Conservation (phyloP, 2,888 invertebrate species). For the Mimachlamys varia region DNA sequence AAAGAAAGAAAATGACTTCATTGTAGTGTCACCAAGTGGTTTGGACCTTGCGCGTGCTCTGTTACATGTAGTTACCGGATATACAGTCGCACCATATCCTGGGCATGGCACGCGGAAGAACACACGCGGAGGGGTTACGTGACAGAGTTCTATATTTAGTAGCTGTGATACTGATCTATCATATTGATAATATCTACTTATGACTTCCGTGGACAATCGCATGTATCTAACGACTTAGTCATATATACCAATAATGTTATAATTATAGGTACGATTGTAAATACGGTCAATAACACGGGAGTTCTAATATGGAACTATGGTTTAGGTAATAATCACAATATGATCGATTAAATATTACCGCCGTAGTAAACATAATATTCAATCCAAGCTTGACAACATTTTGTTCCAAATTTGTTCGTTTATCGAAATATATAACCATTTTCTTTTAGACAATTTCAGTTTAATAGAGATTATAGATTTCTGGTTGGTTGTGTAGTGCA, state of each 20-base stretch:
- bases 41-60: background rate
- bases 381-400: no score
- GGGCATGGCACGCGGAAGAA: background rate
- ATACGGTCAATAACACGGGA: background rate
- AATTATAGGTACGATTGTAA: background rate
- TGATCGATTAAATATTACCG: no score
- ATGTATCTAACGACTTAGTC: background rate
- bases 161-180: background rate
- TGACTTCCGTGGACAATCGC: background rate
- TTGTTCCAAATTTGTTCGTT: no score
- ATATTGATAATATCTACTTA: constrained; percentile 9
- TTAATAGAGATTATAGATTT: no score
- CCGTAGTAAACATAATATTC: no score
- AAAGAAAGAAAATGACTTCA: background rate
- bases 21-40: background rate
- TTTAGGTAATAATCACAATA: no score
- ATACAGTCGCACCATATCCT: background rate
- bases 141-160: background rate
- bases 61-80: background rate
- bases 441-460: no score
- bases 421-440: no score
- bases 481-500: no score
- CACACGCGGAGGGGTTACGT: background rate
- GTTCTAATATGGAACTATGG: no score
- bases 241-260: background rate